phyloP scores from a whole-genome alignment of 1,140 invertebrate species.

The Lethrus apterus region DNA sequence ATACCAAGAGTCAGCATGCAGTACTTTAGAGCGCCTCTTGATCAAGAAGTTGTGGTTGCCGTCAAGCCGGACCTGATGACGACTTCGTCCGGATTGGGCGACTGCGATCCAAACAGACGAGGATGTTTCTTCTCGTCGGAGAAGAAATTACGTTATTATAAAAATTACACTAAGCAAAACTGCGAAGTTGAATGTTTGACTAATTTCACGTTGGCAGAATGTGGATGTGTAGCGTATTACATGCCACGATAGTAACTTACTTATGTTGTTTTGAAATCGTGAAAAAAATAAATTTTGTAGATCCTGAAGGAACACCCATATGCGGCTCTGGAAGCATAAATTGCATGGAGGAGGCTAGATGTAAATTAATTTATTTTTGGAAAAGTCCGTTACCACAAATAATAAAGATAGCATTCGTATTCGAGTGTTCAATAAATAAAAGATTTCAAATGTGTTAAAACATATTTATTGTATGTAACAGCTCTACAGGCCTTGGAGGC shows the following conservation, averaged over 20 bases:
- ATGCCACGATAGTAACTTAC: constrained; percentile 53
- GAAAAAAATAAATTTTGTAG: no score
- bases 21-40: constrained; percentile 48
- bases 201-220: constrained; percentile 60
- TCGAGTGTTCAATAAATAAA: no score
- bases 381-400: no score
- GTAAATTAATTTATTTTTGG: no score
- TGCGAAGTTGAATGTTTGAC: constrained; percentile 70
- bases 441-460: no score
- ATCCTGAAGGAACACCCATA: constrained; percentile 45
- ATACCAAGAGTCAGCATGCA: constrained; percentile 48
- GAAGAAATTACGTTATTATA: constrained; percentile 48
- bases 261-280: no score
- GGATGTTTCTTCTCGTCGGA: constrained; percentile 54
- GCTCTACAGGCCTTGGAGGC: no score
- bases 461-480: no score
- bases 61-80: constrained; percentile 53
- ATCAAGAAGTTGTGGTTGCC: constrained; percentile 48
- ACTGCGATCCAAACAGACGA: constrained; percentile 47
- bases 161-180: constrained; percentile 67
- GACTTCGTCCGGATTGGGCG: constrained; percentile 46
- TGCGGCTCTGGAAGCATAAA: constrained; percentile 47
- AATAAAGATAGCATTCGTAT: no score
- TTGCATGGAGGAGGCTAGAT: constrained; percentile 44
- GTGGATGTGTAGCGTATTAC: constrained; percentile 57